Evolutionary conservation across 1,140 invertebrate genomes (phyloP).

Genomic region (Drosophila burlai): DNA sequence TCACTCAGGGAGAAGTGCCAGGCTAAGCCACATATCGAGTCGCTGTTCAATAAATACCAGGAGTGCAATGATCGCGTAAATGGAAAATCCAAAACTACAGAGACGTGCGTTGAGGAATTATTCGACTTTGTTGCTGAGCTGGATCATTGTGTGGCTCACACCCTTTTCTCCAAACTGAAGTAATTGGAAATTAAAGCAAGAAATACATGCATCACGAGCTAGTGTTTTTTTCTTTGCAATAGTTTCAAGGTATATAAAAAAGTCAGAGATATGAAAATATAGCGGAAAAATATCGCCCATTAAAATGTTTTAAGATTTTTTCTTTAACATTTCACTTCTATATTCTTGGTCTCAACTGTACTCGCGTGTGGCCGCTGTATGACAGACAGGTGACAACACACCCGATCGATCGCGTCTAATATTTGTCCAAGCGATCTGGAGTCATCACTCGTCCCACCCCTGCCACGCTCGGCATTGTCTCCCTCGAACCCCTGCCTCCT

Average conservation of each 20-base stretch:
- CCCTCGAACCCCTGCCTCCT: conserved; percentile 10
- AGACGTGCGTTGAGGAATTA: conserved; percentile 95
- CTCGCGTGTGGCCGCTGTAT: conserved; percentile 7
- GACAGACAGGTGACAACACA: conserved; percentile 56
- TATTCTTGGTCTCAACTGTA: conserved; percentile 6
- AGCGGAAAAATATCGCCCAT: too few relatives aligned
- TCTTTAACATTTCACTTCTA: too few relatives aligned
- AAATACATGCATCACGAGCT: not conserved
- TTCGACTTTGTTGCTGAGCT: conserved; percentile 95
- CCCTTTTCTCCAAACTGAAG: conserved; percentile 90
- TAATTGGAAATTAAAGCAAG: conserved; percentile 77
- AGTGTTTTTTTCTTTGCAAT: too few relatives aligned
- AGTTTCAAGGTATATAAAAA: too few relatives aligned
- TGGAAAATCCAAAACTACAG: conserved; percentile 91
- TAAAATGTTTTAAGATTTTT: too few relatives aligned
- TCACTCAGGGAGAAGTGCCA: conserved; percentile 89
- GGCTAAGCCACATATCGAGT: conserved; percentile 87
- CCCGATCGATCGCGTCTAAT: conserved; percentile 28
- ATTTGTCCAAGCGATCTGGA: conserved; percentile 51
- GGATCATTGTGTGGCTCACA: conserved; percentile 94
- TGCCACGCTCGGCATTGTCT: conserved; percentile 41
- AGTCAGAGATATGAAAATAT: too few relatives aligned
- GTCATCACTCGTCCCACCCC: conserved; percentile 1
- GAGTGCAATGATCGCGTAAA: conserved; percentile 95
- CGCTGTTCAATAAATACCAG: conserved; percentile 89